These are phyloP conservation scores for Catharus bicknelli DNA, from an alignment of 2,113 vertebrate genomes.

Conservation along the genomic window DNA sequence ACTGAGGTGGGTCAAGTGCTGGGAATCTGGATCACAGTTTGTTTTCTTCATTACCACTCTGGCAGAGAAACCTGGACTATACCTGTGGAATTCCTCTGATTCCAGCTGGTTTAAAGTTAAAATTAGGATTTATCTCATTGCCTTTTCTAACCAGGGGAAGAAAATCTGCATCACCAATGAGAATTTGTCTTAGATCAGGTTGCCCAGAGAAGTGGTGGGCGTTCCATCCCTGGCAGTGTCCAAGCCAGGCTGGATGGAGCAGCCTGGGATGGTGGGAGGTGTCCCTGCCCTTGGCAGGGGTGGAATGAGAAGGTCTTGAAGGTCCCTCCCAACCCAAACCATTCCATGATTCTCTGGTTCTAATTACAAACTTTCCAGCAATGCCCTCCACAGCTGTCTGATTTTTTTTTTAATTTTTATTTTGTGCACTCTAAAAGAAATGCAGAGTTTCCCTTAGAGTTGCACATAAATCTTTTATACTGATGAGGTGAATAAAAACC, in stretches of 20 bases:
- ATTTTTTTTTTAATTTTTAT: neutral
- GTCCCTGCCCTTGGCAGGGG: neutral
- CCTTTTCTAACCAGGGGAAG: neutral
- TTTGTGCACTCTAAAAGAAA: neutral
- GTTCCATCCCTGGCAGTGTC: neutral
- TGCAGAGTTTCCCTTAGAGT: neutral
- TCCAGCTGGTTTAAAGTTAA: neutral
- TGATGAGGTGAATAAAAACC: neutral
- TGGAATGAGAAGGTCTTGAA: neutral
- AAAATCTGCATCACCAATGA: rapidly evolving
- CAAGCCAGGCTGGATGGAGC: neutral
- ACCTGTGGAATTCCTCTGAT: neutral
- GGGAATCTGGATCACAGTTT: neutral
- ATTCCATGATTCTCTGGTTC: neutral
- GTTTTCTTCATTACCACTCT: neutral
- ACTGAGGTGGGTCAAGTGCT: neutral
- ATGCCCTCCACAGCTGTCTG: too few species aligned
- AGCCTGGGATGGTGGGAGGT: rapidly evolving
- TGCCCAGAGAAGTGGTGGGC: neutral
- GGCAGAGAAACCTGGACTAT: neutral
- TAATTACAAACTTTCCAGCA: neutral
- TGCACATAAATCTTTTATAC: rapidly evolving
- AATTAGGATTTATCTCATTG: neutral
- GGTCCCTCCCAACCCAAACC: neutral
- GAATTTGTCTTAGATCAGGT: neutral